Percentiles rank a stretch among this genome's conserved stretches.
phyloP scores from a whole-genome alignment of 2,888 invertebrate species.

The Galerucella calmariensis region DNA sequence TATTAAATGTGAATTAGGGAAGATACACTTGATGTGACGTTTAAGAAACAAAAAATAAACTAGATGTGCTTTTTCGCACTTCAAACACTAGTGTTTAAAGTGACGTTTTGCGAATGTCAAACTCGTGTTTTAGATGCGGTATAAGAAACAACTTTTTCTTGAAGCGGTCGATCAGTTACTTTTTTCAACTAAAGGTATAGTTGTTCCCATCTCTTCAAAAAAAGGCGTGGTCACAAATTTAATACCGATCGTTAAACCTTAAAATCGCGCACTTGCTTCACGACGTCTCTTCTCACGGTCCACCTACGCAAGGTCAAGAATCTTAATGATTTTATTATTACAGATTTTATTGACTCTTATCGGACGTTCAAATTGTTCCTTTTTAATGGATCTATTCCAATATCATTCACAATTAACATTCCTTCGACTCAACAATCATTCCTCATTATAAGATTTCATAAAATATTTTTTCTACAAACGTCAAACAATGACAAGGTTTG shows the following conservation, averaged over 20 bases:
- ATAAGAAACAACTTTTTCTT: too few relatives aligned
- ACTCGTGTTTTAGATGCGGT: too few relatives aligned
- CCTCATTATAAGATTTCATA: too few relatives aligned
- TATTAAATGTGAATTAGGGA: too few relatives aligned
- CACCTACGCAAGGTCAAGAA: slow-evolving; percentile 53
- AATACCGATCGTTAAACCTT: slow-evolving; percentile 38
- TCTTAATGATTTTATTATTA: slow-evolving; percentile 52
- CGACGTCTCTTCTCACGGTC: slow-evolving; percentile 48
- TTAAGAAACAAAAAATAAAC: too few relatives aligned
- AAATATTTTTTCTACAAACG: too few relatives aligned
- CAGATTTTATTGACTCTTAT: slow-evolving; percentile 48
- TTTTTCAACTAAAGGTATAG: not conserved
- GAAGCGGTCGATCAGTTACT: not conserved
- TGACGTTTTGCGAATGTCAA: too few relatives aligned
- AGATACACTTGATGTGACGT: too few relatives aligned
- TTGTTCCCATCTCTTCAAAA: not conserved
- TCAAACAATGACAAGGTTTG: too few relatives aligned
- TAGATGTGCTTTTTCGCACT: too few relatives aligned
- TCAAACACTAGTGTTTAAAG: too few relatives aligned
- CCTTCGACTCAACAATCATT: not conserved
- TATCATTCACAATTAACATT: slow-evolving; percentile 31
- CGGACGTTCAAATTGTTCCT: slow-evolving; percentile 29
- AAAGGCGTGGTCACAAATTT: slow-evolving; percentile 46
- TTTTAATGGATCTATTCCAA: slow-evolving; percentile 33
- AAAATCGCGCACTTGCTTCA: slow-evolving; percentile 52